A percentile compares a stretch with the other conserved stretches of the same genome.
Conservation (phyloP, 2,888 invertebrate species). For the Therioaphis trifolii region DNA sequence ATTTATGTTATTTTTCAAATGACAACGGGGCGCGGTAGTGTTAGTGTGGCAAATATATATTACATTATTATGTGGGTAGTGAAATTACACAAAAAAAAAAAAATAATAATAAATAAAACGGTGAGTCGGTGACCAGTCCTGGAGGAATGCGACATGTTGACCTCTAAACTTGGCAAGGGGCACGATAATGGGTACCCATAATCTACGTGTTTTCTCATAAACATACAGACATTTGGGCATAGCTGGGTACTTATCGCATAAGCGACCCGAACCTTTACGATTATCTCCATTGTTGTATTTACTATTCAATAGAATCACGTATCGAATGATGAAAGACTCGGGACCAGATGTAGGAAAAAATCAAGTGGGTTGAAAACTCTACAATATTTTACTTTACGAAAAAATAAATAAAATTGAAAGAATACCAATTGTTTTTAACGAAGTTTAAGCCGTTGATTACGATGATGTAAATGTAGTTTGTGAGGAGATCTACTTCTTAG, state of each 20-base stretch:
- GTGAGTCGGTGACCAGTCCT: slow-evolving; percentile 52
- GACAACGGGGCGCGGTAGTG: slow-evolving; percentile 44
- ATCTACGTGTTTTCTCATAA: neutral
- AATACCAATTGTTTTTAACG: too few species aligned
- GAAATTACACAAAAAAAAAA: slow-evolving; percentile 21
- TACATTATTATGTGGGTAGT: slow-evolving; percentile 56
- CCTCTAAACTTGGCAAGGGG: slow-evolving; percentile 57
- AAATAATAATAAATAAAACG: too few species aligned
- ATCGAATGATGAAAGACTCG: neutral
- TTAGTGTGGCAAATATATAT: neutral
- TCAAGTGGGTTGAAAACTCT: too few species aligned
- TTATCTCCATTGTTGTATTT: neutral
- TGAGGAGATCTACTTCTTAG: too few species aligned
- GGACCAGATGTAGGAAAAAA: too few species aligned
- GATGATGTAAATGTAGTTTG: too few species aligned
- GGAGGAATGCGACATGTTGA: slow-evolving; percentile 56
- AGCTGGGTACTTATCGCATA: neutral
- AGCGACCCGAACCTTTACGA: neutral
- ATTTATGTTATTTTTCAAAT: neutral
- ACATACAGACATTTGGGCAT: neutral
- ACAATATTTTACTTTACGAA: too few species aligned
- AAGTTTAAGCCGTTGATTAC: too few species aligned
- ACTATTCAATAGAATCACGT: neutral
- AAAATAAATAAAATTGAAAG: too few species aligned
- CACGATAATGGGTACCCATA: slow-evolving; percentile 26